Evolutionary conservation across 1,140 invertebrate species (phyloP).

Genomic region (Wasmannia auropunctata): DNA sequence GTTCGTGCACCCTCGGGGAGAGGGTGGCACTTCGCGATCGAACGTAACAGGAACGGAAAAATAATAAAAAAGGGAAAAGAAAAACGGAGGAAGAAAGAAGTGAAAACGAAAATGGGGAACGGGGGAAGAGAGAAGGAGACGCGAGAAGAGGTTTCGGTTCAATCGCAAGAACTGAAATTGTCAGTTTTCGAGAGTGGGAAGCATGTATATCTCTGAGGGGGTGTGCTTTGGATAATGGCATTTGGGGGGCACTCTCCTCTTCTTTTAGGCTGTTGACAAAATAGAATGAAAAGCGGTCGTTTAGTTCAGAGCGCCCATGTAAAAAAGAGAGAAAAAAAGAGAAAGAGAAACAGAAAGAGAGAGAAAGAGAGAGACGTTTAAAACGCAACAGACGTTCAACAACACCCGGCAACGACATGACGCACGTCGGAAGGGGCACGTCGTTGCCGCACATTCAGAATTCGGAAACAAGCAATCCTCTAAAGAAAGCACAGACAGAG

Average conservation of each 20-base stretch:
- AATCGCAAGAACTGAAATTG: constrained; percentile 61
- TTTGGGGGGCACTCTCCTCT: constrained; percentile 82
- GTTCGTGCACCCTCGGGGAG: not conserved
- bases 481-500: constrained; percentile 39
- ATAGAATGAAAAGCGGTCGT: constrained; percentile 83
- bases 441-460: constrained; percentile 33
- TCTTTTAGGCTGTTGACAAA: constrained; percentile 86
- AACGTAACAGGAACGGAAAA: not conserved
- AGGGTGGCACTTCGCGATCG: not conserved
- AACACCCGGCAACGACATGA: constrained; percentile 29
- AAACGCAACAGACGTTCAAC: constrained; percentile 43
- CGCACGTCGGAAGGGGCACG: not conserved
- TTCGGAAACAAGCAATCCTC: constrained; percentile 42
- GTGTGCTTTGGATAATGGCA: constrained; percentile 84
- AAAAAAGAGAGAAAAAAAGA: constrained; percentile 10
- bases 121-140: constrained; percentile 13
- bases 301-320: constrained; percentile 74
- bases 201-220: constrained; percentile 74
- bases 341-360: not conserved
- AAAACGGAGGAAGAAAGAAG: constrained; percentile 39
- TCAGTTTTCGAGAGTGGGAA: constrained; percentile 66
- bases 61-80: not conserved
- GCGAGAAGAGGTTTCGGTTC: constrained; percentile 48
- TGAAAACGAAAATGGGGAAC: constrained; percentile 17
- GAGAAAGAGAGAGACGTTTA: constrained; percentile 52